Base-by-base conservation (phyloP, 2,888 invertebrate genomes). In the Fabriciana adippe region DNA sequence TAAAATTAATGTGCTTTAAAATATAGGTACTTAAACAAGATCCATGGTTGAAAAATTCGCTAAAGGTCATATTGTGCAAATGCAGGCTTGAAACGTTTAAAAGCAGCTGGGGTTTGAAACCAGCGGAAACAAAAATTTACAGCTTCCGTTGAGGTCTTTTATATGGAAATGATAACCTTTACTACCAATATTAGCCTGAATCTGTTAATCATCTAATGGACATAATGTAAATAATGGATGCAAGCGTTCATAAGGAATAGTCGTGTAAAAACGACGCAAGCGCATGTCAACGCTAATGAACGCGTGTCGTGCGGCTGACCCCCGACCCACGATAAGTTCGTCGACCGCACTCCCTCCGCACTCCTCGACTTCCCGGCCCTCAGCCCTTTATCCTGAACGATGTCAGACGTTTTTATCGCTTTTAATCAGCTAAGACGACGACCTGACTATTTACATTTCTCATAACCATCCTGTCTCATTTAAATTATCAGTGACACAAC, bases 301-400 rank as follows among this genome's bases (percentile, higher is more conserved):
- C 84, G 89, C 84, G 79, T 86, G 89, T 87, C 88, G 90, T 88
- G 85, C 81, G 81, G 87, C 83, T 91, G 90, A 92, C 92, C 92
- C 90, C 81, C 90, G 92, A 92, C 92, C 91, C 89, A 88, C 89
- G 86, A 88, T 68, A 74, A 81, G 92, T 87, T 92, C 91, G 88
- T 86, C 78, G 92, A 75, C 88, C 91, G 85, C 71, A 86, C 73
- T 86, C 88, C 84, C 72, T 73, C 75, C 74, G 71, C 77, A 75
- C 79, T 76, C 80, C 74, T 78, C 89, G 87, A 86, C 76, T 89
- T 74, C 73, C 73, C 70, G 65, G 68, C 70, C 74, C 73, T 69
- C 67, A 66, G 74, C 73, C 74, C 75, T 73, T 73, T 71, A 71
- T 75, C 78, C 84, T 82, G 82, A 81, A 83, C 81, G 74, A 78